phyloP scores from a whole-genome alignment of 2,888 invertebrate genomes.

The Ypsolopha sequella region DNA sequence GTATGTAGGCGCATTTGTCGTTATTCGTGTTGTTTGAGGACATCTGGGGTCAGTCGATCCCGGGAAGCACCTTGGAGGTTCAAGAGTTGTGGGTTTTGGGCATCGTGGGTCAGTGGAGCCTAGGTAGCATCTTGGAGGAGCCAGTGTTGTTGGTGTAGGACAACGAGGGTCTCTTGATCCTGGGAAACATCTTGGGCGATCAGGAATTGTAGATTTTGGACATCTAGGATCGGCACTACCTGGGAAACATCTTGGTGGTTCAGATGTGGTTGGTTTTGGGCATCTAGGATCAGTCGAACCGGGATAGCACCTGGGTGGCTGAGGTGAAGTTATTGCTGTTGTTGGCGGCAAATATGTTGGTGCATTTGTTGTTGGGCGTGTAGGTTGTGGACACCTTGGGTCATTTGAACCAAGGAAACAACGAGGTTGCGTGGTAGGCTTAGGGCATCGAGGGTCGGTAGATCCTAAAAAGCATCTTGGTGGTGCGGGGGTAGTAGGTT shows the following conservation, averaged over 20 bases:
- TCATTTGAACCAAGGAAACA: constrained; percentile 18
- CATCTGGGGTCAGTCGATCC: constrained; percentile 30
- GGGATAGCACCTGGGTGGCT: constrained; percentile 15
- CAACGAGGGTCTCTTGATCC: constrained; percentile 14
- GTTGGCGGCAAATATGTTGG: constrained; percentile 9
- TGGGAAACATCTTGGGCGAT: constrained; percentile 7
- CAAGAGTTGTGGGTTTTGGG: constrained; percentile 10
- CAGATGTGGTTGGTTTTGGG: constrained; percentile 3
- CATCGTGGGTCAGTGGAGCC: constrained; percentile 13
- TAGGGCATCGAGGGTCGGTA: constrained; percentile 28
- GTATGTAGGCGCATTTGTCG: constrained; percentile 14
- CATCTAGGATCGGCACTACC: constrained; percentile 15
- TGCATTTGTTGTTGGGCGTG: constrained; percentile 17
- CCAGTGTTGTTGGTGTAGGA: constrained; percentile 19
- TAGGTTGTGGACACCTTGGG: constrained; percentile 17
- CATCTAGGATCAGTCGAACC: constrained; percentile 9
- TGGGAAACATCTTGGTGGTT: constrained; percentile 16
- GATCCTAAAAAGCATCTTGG: constrained; percentile 16
- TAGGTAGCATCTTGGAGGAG: constrained; percentile 16
- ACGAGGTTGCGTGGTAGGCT: constrained; percentile 18
- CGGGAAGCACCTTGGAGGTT: constrained; percentile 17
- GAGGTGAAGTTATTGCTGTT: constrained; percentile 16
- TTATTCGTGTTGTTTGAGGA: constrained; percentile 17
- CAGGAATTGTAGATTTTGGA: constrained; percentile 1
- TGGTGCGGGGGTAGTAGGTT: constrained; percentile 24